A percentile compares a stretch with the other conserved stretches of the same genome.
Conservation (phyloP, 1,140 invertebrate genomes). For the Bombus huntii region DNA sequence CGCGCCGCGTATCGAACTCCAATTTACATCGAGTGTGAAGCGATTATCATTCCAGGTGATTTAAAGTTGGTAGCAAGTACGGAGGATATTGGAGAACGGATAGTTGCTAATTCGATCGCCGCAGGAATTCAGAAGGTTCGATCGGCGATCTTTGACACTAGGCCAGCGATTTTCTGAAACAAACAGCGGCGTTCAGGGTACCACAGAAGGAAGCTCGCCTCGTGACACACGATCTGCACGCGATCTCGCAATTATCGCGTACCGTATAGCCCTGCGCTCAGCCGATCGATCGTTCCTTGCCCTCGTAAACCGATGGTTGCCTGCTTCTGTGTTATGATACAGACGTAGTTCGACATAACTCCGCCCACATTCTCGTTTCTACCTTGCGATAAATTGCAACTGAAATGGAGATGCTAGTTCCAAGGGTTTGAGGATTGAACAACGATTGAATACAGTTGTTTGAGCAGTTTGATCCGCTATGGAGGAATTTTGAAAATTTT, state of each 20-base stretch:
- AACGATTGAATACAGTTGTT: background rate
- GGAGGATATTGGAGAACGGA: background rate
- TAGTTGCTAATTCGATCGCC: constrained; percentile 16
- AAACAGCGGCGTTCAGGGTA: constrained; percentile 7
- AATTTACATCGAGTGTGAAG: constrained; percentile 7
- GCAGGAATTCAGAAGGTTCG: background rate
- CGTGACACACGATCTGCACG: constrained; percentile 45
- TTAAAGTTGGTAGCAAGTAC: background rate
- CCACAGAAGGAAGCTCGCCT: background rate
- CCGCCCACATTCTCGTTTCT: background rate
- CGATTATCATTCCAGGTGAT: background rate
- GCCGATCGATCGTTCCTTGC: constrained; percentile 51
- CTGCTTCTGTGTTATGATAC: constrained; percentile 36
- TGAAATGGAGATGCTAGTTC: background rate
- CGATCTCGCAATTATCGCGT: constrained; percentile 68
- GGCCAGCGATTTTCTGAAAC: constrained; percentile 18
- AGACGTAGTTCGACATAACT: constrained; percentile 57
- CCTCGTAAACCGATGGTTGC: constrained; percentile 44
- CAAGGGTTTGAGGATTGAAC: constrained; percentile 21
- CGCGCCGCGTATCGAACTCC: background rate
- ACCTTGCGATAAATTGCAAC: background rate
- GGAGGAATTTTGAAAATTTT: background rate
- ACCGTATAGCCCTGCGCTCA: constrained; percentile 19
- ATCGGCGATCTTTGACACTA: constrained; percentile 15
- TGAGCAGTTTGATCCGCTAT: background rate